Conservation (phyloP, 2,113 vertebrate genomes). For the Actinemys pallida region DNA sequence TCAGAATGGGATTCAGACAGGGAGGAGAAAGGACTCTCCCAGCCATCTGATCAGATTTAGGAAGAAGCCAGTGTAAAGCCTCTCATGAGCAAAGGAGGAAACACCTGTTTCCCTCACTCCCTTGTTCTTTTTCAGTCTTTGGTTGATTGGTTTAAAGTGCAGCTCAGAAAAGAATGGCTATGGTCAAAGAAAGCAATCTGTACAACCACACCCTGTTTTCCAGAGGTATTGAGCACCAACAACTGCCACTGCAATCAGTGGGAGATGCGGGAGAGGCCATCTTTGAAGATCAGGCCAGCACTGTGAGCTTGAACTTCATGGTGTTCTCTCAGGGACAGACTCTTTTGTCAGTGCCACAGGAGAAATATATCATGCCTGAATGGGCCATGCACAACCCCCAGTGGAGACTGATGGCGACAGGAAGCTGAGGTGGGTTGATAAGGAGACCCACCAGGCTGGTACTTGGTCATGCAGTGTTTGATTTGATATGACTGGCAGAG, state of each 20-base stretch:
- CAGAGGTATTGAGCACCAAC: background rate
- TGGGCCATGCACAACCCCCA: background rate
- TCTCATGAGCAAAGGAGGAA: background rate
- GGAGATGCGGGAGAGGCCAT: background rate
- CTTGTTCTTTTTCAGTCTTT: background rate
- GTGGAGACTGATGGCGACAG: background rate
- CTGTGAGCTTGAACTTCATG: background rate
- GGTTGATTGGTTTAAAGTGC: background rate
- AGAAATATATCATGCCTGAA: background rate
- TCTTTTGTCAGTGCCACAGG: background rate
- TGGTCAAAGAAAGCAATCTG: background rate
- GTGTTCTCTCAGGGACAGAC: background rate
- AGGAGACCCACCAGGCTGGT: background rate
- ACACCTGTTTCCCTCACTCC: background rate
- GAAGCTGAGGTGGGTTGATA: background rate
- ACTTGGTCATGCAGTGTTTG: rapidly evolving
- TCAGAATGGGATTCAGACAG: background rate
- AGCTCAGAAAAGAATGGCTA: background rate
- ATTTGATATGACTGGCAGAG: background rate
- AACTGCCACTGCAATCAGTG: rapidly evolving
- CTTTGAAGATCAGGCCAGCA: background rate
- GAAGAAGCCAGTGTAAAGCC: rapidly evolving
- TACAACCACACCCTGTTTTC: background rate
- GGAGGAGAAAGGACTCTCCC: background rate
- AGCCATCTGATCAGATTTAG: background rate